phyloP scores from a whole-genome alignment of 2,113 vertebrate species.

The Saguinus midas region DNA sequence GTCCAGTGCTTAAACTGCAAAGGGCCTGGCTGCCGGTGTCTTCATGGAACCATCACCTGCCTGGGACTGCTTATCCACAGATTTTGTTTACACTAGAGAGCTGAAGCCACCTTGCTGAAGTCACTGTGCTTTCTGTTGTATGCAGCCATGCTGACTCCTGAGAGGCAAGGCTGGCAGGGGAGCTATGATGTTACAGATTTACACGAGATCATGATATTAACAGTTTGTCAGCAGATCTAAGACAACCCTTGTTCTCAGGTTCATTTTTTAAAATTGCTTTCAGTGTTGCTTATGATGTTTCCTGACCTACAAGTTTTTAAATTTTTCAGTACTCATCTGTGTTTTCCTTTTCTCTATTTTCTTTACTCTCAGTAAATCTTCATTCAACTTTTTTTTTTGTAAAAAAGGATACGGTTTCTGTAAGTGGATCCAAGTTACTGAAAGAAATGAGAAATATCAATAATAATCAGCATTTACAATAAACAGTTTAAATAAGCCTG shows the following conservation, averaged over 20 bases:
- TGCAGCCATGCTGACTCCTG: not conserved
- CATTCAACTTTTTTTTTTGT: not conserved
- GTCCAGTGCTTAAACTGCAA: not conserved
- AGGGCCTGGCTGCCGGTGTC: not conserved
- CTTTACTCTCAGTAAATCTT: slow-evolving; percentile 8
- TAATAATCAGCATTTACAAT: slow-evolving; percentile 24
- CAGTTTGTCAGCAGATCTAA: not conserved
- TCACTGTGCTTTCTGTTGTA: not conserved
- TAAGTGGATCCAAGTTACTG: slow-evolving; percentile 97
- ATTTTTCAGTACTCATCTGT: not conserved
- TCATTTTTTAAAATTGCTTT: not conserved
- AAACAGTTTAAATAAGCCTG: not conserved
- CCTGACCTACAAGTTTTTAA: not conserved
- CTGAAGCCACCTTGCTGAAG: not conserved
- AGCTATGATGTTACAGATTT: not conserved
- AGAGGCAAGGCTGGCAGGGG: not conserved
- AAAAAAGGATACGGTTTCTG: slow-evolving; percentile 95
- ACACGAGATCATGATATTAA: not conserved
- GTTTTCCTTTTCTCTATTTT: slow-evolving; percentile 26
- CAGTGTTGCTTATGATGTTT: not conserved
- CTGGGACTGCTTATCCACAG: not conserved
- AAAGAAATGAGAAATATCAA: slow-evolving; percentile 60
- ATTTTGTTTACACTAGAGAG: not conserved
- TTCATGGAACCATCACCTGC: not conserved
- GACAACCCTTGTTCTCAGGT: not conserved